Conservation (phyloP, 2,797 vertebrate species). For the Hemibagrus guttatus region DNA sequence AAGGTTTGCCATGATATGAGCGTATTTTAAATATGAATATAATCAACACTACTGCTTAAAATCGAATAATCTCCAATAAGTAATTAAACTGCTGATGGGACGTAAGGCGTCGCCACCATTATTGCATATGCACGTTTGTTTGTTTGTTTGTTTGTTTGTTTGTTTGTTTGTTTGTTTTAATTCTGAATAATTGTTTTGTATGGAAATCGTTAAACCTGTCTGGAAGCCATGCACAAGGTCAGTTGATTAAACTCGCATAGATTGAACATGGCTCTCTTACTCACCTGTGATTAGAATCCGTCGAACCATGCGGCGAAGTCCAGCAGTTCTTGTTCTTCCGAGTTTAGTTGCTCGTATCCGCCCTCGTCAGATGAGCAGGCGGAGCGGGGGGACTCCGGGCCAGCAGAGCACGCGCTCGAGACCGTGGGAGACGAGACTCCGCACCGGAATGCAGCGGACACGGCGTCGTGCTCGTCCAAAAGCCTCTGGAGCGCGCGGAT, state of each 20-base stretch:
- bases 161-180: background rate
- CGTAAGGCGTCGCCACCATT: background rate
- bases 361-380: slow-evolving; percentile 79
- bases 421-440: slow-evolving; percentile 62
- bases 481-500: slow-evolving; percentile 83
- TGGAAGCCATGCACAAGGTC: no score
- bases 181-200: background rate
- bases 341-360: slow-evolving; percentile 75
- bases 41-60: background rate
- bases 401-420: slow-evolving; percentile 65
- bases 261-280: background rate
- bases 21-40: background rate
- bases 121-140: background rate
- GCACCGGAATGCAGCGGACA: slow-evolving; percentile 64
- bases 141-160: no score
- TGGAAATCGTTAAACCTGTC: background rate
- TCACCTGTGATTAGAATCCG: slow-evolving; percentile 69
- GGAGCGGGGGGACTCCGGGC: slow-evolving; percentile 73
- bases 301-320: slow-evolving; percentile 82
- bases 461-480: slow-evolving; percentile 78
- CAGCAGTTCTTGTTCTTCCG: slow-evolving; percentile 76
- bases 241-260: background rate
- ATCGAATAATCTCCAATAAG: background rate
- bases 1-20: background rate
- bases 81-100: background rate